These are phyloP conservation scores for Lerista edwardsae DNA, from an alignment of 2,797 vertebrate genomes.

Conservation along the genomic window DNA sequence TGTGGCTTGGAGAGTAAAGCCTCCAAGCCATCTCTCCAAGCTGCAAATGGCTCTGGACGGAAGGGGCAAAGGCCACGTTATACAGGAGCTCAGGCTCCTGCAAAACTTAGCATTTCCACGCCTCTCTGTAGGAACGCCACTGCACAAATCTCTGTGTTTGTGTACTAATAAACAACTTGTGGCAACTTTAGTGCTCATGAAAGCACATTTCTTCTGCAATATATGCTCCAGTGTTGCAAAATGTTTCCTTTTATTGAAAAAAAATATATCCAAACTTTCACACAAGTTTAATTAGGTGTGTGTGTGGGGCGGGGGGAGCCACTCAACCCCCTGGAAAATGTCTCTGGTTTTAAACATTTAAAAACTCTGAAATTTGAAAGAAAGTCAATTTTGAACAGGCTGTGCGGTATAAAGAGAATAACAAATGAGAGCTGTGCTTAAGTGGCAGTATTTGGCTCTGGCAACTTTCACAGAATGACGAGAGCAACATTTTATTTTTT, in stretches of 20 bases:
- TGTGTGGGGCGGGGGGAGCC: too few relatives aligned
- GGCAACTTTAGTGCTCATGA: background rate
- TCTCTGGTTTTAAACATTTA: constrained; percentile 52
- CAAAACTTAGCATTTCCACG: too few relatives aligned
- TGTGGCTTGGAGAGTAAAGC: too few relatives aligned
- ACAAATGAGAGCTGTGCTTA: constrained; percentile 62
- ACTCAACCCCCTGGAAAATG: constrained; percentile 38
- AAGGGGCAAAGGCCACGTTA: too few relatives aligned
- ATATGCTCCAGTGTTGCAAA: background rate
- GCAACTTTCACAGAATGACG: constrained; percentile 55
- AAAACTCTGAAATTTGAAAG: constrained; percentile 63
- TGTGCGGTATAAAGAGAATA: constrained; percentile 70
- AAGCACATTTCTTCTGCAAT: background rate
- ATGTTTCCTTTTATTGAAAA: constrained; percentile 8
- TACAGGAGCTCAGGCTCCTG: too few relatives aligned
- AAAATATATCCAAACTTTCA: background rate
- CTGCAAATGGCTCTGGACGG: too few relatives aligned
- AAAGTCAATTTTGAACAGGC: constrained; percentile 48
- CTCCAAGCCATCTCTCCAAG: too few relatives aligned
- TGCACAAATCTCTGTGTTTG: background rate
- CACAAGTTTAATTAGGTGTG: constrained; percentile 24
- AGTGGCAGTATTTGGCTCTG: constrained; percentile 47
- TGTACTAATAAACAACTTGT: constrained; percentile 1
- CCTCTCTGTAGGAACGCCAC: too few relatives aligned
- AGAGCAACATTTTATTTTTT: constrained; percentile 32